Evolutionary conservation across 2,888 invertebrate species (phyloP), one percentile per base, ranked within the genome.

Genomic region (Steinernema scapterisci): DNA sequence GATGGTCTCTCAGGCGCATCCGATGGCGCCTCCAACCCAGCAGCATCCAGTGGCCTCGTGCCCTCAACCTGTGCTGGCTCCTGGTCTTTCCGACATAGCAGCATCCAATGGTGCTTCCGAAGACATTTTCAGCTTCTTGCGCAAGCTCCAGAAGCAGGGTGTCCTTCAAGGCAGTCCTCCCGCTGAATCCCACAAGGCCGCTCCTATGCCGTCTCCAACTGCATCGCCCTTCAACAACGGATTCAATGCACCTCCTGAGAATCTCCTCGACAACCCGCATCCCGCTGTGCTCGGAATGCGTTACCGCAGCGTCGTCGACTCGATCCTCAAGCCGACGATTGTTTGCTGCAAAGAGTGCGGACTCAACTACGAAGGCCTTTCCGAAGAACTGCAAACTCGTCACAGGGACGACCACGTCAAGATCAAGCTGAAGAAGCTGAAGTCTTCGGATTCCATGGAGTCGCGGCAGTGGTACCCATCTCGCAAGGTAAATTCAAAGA

Each of bases 351-450:
- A 21, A 2, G 63, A 63, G 31, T 63, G 63, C 19, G 63, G 63
- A 3, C 63, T 63, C 31, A 31, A 9, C 25, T 31, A 27, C 63
- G 19, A 63, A 16, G 63, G n/a, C 19, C 9, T 63, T 3, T 63
- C 31, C 16, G 27, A 16, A 5, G 63, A 63, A 7, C 31, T 63
- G 6, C 63, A 13, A 27, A 63, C 23, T 6, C 63, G 31, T 16
- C 63, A 63, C 31, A 63, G 27, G 31, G 63, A 63, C 63, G 31
- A 63, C 19, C 63, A 63, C 27, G 63, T 63, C 16, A 25, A 63
- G 25, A 16, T 31, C 31, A 63, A 63, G 63, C 38, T 63, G 25
- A 25, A 25, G 27, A 5, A 31, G 38, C 31, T 63, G 7, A 13
- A 27, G 16, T 6, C 16, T 13, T 1, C 16, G 25, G 31, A 16